These are phyloP conservation scores for Rhyacichthys aspro DNA, from an alignment of 2,797 vertebrate genomes.

Conservation along the genomic window DNA sequence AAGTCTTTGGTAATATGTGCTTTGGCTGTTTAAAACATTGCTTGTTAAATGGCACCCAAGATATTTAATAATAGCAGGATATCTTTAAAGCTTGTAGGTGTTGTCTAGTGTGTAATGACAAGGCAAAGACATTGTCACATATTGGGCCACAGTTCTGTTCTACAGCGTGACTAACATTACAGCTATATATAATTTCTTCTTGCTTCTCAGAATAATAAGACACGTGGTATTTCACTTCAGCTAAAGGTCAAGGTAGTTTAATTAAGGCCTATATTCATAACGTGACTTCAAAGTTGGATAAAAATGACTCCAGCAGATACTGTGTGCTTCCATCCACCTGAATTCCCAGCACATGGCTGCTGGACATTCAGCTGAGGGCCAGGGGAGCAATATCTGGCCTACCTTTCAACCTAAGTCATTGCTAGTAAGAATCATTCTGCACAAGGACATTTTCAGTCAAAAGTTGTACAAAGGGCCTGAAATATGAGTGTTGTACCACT, in stretches of 20 bases:
- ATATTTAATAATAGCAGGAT: too few species aligned
- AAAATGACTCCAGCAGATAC: constrained; percentile 48
- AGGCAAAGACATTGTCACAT: constrained; percentile 43
- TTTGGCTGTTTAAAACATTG: constrained; percentile 12
- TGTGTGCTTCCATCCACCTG: constrained; percentile 27
- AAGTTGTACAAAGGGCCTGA: too few species aligned
- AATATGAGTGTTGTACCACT: too few species aligned
- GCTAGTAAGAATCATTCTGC: too few species aligned
- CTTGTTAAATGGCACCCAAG: constrained; percentile 22
- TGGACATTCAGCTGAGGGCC: too few species aligned
- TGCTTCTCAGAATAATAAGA: constrained; percentile 74
- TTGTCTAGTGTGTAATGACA: constrained; percentile 67
- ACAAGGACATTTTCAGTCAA: too few species aligned
- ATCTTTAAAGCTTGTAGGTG: too few species aligned
- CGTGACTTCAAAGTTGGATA: constrained; percentile 43
- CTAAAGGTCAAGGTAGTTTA: constrained; percentile 69
- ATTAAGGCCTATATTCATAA: constrained; percentile 59
- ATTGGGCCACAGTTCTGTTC: too few species aligned
- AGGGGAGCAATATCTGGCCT: too few species aligned
- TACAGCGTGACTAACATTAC: too few species aligned
- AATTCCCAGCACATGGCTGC: constrained; percentile 29
- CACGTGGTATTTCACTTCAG: constrained; percentile 64
- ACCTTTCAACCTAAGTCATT: too few species aligned
- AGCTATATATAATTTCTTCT: too few species aligned
- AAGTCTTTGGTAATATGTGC: constrained; percentile 27